phyloP scores from a whole-genome alignment of 1,140 invertebrate genomes.

The Trichomalopsis sarcophagae region DNA sequence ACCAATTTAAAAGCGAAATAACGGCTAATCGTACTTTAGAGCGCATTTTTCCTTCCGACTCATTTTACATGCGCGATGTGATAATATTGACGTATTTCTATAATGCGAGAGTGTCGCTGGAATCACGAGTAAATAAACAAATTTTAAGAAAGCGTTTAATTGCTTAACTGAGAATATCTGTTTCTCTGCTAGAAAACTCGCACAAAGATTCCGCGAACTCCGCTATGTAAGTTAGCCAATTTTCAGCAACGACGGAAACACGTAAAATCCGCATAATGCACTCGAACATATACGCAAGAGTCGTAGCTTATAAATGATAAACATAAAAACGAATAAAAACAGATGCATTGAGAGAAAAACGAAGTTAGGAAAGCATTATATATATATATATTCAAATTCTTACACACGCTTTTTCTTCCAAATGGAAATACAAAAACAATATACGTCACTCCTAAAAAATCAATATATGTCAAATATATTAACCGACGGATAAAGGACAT shows the following conservation, averaged over 20 bases:
- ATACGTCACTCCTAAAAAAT: constrained; percentile 48
- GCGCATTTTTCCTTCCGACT: constrained; percentile 51
- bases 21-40: constrained; percentile 49
- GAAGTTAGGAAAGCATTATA: background rate
- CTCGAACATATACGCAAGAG: background rate
- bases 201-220: constrained; percentile 56
- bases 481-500: constrained; percentile 53
- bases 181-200: constrained; percentile 56
- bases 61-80: constrained; percentile 61
- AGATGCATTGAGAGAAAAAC: background rate
- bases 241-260: constrained; percentile 55
- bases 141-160: constrained; percentile 49
- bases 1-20: constrained; percentile 35
- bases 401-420: constrained; percentile 3
- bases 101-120: constrained; percentile 17
- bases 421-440: constrained; percentile 9
- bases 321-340: background rate
- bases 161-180: constrained; percentile 55
- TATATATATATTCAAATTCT: no score
- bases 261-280: constrained; percentile 3
- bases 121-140: constrained; percentile 26
- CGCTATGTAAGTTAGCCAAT: constrained; percentile 64
- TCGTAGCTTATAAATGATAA: constrained; percentile 12
- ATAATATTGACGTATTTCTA: constrained; percentile 58
- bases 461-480: constrained; percentile 51